Base-by-base conservation (phyloP, 1,140 invertebrate genomes). In the Heliothis virescens region DNA sequence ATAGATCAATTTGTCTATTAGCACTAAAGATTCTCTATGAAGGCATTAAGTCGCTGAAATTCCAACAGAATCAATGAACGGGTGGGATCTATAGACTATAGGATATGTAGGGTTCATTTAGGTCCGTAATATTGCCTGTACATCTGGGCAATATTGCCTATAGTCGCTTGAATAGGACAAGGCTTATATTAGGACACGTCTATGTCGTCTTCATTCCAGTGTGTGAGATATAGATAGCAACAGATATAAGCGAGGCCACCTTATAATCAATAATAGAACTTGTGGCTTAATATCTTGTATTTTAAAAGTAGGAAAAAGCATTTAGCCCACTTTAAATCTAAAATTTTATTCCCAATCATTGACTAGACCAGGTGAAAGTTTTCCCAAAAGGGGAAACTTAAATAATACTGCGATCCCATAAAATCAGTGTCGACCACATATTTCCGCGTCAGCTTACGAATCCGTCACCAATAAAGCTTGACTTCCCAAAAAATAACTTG, bases 401-500 rank as follows among this genome's bases (percentile, higher is more conserved):
- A 26, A 52, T 18, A 69, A 69, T 52, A 26, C 65, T 15, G 16
- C 10, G 4, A 21, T 71, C 11, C 21, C 18, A 71, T 18, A 21
- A 67, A 48, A 67, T 41, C 63, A n/a, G 29, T 55, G 26, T 55
- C 29, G 7, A 18, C 21, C 52, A 72, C 52, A 53, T 53, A 53
- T 55, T 73, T 41, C 34, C 48, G 21, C 59, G 59, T 63, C 74
- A 65, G 34, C 47, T 15, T 29, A 63, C 47, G 12, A 65, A 65
- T 76, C 60, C 21, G 21, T 50, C 60, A 50, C 60, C 72, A 60
- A 75, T 50, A 60, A 72, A 76, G n/a, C 74, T 76, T 76, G 67
- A 71, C 57, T 62, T 65, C 59, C 60, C 62, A 34, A 76, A 76
- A 76, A 69, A 78, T 50, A 76, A 63, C 50, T 67, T 29, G 62